phyloP scores from a whole-genome alignment of 2,797 vertebrate species.

The Sarcophilus harrisii region DNA sequence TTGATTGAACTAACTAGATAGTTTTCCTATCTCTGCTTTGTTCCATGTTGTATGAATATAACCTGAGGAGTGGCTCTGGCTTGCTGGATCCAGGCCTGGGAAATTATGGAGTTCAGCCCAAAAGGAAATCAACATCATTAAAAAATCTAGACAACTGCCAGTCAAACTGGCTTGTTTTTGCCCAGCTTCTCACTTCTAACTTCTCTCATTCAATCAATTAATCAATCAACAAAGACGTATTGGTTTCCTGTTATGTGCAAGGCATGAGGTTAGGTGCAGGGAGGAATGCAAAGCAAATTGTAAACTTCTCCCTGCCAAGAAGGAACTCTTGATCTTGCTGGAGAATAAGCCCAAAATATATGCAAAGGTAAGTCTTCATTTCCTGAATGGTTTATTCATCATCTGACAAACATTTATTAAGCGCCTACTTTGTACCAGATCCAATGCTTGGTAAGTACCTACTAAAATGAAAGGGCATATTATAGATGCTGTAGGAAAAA shows the following conservation, averaged over 20 bases:
- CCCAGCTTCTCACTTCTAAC: background rate
- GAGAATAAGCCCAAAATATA: background rate
- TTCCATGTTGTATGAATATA: background rate
- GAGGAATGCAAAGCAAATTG: background rate
- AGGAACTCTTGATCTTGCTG: background rate
- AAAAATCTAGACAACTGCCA: background rate
- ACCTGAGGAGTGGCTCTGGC: background rate
- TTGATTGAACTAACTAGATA: background rate
- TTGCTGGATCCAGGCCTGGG: background rate
- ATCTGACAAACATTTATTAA: background rate
- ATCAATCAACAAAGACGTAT: conserved; percentile 26
- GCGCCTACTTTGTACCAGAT: background rate
- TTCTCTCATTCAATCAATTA: background rate
- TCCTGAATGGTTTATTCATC: background rate
- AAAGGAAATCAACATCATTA: background rate
- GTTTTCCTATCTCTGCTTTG: background rate
- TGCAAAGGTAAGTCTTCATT: background rate
- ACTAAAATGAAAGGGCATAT: background rate
- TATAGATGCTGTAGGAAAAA: background rate
- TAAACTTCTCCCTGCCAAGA: background rate
- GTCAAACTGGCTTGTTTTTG: background rate
- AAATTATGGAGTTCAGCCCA: background rate
- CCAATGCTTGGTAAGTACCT: background rate
- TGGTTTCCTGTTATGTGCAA: background rate
- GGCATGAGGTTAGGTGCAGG: background rate